phyloP scores from a whole-genome alignment of 2,888 invertebrate genomes.

The Parasteatoda lunata region DNA sequence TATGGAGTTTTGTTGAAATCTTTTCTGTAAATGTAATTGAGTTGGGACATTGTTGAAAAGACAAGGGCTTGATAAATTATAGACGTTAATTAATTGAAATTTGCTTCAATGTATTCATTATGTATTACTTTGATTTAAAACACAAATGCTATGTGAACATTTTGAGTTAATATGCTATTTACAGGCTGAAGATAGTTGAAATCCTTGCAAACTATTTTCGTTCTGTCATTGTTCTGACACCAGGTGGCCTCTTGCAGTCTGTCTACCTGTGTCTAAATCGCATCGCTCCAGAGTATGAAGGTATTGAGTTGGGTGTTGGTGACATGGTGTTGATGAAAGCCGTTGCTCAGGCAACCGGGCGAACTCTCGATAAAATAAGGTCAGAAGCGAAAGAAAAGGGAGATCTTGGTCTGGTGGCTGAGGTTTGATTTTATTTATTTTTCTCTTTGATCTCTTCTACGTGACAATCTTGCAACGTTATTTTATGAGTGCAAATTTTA shows the following conservation, averaged over 20 bases:
- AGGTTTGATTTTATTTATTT: conserved; percentile 78
- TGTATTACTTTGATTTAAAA: too few species aligned
- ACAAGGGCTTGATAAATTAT: too few species aligned
- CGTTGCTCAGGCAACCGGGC: conserved; percentile 90
- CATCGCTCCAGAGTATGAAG: conserved; percentile 96
- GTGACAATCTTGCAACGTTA: too few species aligned
- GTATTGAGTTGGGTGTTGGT: conserved; percentile 93
- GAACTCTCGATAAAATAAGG: conserved; percentile 87
- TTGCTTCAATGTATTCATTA: too few species aligned
- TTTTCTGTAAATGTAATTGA: too few species aligned
- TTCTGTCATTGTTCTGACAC: conserved; percentile 90
- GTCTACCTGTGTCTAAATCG: conserved; percentile 97
- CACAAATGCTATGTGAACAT: not conserved
- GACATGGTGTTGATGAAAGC: conserved; percentile 96
- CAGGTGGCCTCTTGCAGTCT: conserved; percentile 90
- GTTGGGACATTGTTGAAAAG: too few species aligned
- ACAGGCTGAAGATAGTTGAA: conserved; percentile 90
- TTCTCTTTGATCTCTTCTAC: too few species aligned
- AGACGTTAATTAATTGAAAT: too few species aligned
- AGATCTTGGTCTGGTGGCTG: conserved; percentile 93
- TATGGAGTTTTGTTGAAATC: too few species aligned
- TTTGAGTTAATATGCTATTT: conserved; percentile 1
- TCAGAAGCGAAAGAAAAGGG: conserved; percentile 83
- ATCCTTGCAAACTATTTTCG: conserved; percentile 92
- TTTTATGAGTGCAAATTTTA: too few species aligned